A percentile compares a stretch with the other conserved stretches of the same genome.
These are phyloP conservation scores for Heterohyrax brucei DNA, from an alignment of 2,797 vertebrate genomes.

Conservation along the genomic window DNA sequence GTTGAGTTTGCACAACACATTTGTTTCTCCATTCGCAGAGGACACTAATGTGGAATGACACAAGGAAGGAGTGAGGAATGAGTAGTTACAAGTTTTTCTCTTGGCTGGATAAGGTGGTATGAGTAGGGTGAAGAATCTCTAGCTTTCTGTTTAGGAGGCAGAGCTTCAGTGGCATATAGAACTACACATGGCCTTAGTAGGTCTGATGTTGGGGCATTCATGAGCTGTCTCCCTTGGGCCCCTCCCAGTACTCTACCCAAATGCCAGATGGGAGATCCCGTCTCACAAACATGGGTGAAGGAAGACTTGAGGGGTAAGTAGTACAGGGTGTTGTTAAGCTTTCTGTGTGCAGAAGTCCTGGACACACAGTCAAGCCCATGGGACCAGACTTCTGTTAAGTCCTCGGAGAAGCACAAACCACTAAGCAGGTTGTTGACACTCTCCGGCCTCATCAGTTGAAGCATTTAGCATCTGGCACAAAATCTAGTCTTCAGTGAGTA, in stretches of 20 bases:
- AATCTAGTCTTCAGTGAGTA: neutral
- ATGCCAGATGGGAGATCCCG: neutral
- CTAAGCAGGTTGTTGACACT: fast-evolving
- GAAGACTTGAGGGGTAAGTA: neutral
- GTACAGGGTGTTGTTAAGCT: neutral
- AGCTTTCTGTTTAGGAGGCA: neutral
- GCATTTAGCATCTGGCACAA: neutral
- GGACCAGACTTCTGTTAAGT: neutral
- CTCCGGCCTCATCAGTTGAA: neutral
- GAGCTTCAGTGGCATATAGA: neutral
- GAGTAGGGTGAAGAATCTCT: neutral
- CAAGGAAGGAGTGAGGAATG: neutral
- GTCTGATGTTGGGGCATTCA: neutral
- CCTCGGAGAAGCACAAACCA: neutral
- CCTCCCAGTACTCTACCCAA: neutral
- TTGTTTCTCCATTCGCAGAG: neutral
- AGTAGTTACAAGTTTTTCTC: neutral
- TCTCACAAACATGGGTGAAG: neutral
- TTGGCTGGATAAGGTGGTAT: neutral
- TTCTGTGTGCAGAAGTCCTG: neutral
- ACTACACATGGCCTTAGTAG: no score
- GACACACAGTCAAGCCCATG: neutral
- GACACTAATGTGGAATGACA: fast-evolving
- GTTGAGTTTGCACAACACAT: neutral
- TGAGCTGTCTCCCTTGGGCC: neutral